A percentile compares a stretch with the other conserved stretches of the same genome.
phyloP scores from a whole-genome alignment of 1,140 invertebrate species.

The Drosophila sechellia region DNA sequence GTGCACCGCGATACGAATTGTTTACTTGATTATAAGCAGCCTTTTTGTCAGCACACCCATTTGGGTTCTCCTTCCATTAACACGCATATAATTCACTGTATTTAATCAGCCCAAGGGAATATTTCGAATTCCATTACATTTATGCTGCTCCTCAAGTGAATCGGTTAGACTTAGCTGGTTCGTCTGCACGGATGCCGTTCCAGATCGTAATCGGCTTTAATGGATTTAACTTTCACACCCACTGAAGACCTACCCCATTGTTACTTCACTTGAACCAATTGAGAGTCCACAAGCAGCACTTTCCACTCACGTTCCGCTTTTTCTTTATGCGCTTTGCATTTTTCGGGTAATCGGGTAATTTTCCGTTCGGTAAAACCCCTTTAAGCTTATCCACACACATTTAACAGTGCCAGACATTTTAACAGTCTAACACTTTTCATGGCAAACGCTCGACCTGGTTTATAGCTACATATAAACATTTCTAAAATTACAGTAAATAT shows the following conservation, averaged over 20 bases:
- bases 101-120: conserved; percentile 8
- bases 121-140: conserved; percentile 14
- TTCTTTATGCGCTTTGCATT: conserved; percentile 12
- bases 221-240: conserved; percentile 29
- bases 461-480: background rate
- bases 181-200: conserved; percentile 14
- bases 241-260: conserved; percentile 39
- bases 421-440: conserved; percentile 21
- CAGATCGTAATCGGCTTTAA: conserved; percentile 30
- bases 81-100: background rate
- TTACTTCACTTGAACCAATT: conserved; percentile 41
- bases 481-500: too few species aligned
- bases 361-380: conserved; percentile 45
- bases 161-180: conserved; percentile 17
- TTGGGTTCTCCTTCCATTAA: conserved; percentile 19
- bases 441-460: conserved; percentile 14
- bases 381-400: conserved; percentile 26
- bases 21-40: conserved; percentile 65
- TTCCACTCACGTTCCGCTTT: conserved; percentile 15
- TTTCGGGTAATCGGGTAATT: conserved; percentile 43
- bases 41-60: conserved; percentile 17
- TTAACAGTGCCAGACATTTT: conserved; percentile 10
- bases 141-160: conserved; percentile 16
- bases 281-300: conserved; percentile 17
- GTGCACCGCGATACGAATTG: conserved; percentile 66